Evolutionary conservation across 2,797 vertebrate species (phyloP), one percentile per base, ranked within the genome.

Genomic region (Semotilus atromaculatus): DNA sequence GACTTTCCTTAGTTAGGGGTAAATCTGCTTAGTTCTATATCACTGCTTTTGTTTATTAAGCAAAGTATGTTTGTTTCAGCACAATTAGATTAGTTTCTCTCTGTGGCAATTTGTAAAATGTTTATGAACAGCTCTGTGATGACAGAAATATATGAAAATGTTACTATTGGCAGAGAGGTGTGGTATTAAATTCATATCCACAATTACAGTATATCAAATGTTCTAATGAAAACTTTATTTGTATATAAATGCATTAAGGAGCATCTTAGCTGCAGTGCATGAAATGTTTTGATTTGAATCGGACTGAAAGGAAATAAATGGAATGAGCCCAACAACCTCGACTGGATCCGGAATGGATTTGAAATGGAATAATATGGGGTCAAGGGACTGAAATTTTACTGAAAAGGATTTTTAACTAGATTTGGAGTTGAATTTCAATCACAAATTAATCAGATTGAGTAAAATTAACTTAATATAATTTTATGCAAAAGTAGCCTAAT

Each of bases 11-110:
- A 64, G 26, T 60, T 11, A 67, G 29, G 7, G 13, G 10, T 71
- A 62, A 81, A 84, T 81, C 64, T 86, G 26, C 62, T 79, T 76
- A 78, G 62, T 75, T 72, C 13, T 73, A 31, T 31, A 71, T 29
- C 21, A 36, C 23, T 40, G 53, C 23, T 75, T 87, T 78, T 84
- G 73, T 23, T 86, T 84, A 74, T 74, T 62, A 68, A 60, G 80
- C 67, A 81, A 51, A 55, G 34, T 26, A 21, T 66, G 43, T 67
- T 75, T 34, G 78, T 26, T 87, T 81, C 36, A 23, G 31, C 2
- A 38, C 55, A 72, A 72, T 77, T 55, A 58, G 48, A 77, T 84
- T 77, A 78, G n/a, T 13, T 68, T 45, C 36, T 76, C 73, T 77
- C 64, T 11, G 26, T 77, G 31, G 74, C 11, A 38, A 77, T 29